A percentile compares a stretch with the other conserved stretches of the same genome.
These are phyloP conservation scores for Bradypus variegatus DNA, from an alignment of 2,797 vertebrate species.

Conservation along the genomic window DNA sequence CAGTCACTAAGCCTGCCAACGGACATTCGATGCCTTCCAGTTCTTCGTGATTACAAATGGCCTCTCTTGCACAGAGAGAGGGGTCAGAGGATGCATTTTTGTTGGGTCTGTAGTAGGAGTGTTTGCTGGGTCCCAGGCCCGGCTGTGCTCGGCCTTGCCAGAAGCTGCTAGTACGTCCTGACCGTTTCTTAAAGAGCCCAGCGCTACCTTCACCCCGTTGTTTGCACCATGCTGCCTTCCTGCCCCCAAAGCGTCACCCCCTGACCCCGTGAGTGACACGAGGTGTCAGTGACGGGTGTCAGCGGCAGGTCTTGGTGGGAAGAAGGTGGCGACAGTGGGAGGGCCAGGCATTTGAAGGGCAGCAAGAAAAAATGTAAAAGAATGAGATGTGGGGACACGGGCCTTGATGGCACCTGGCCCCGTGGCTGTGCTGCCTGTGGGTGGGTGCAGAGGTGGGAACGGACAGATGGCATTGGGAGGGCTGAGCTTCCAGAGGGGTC, in stretches of 20 bases:
- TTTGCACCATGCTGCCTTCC: neutral
- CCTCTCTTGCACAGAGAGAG: neutral
- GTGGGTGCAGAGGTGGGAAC: neutral
- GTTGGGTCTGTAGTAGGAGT: neutral
- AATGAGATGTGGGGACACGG: neutral
- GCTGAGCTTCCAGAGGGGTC: neutral
- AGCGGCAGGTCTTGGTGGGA: neutral
- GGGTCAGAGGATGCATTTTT: too few species aligned
- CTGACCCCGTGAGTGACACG: accelerated
- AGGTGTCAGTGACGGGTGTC: neutral
- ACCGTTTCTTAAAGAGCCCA: neutral
- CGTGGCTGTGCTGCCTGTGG: neutral
- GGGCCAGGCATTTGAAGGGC: neutral
- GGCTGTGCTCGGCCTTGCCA: accelerated
- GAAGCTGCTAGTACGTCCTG: neutral
- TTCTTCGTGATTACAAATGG: neutral
- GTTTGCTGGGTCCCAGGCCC: neutral
- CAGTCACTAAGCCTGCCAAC: accelerated
- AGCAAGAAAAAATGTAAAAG: neutral
- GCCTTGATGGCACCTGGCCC: too few species aligned
- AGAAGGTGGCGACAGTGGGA: neutral
- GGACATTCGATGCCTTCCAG: too few species aligned
- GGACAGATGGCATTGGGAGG: neutral
- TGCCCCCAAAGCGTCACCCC: neutral
- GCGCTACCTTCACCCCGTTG: neutral